These are phyloP conservation scores for Malurus alboscapulatus DNA, from an alignment of 2,113 vertebrate genomes.

Conservation along the genomic window DNA sequence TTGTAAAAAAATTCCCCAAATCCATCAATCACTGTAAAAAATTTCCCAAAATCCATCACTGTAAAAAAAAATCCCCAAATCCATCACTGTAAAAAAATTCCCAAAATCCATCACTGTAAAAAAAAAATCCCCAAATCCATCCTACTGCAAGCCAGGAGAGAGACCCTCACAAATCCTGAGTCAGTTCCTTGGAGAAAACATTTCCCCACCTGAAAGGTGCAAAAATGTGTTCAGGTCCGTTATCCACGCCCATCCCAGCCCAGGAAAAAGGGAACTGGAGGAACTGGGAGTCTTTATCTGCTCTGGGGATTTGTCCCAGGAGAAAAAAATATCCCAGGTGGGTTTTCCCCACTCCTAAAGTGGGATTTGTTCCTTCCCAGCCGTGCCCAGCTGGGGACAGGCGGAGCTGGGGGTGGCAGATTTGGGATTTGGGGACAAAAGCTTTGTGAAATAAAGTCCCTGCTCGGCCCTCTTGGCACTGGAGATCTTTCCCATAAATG, in stretches of 20 bases:
- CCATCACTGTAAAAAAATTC: neutral
- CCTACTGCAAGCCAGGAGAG: neutral
- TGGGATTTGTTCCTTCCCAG: neutral
- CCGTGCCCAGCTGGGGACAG: neutral
- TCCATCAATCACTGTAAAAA: neutral
- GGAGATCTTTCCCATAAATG: neutral
- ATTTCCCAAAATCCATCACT: neutral
- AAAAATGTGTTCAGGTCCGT: fast-evolving
- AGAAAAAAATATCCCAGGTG: neutral
- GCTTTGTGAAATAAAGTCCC: neutral
- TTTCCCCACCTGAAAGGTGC: neutral
- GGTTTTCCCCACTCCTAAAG: neutral
- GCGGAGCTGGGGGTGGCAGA: neutral
- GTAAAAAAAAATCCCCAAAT: neutral
- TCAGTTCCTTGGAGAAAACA: fast-evolving
- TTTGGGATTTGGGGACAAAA: neutral
- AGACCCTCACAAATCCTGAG: neutral
- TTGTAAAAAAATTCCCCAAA: neutral
- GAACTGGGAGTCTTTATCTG: neutral
- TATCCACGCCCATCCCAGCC: neutral
- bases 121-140: neutral
- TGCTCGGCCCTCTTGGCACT: neutral
- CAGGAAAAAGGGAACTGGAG: neutral
- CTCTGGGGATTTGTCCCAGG: neutral
- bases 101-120: too few relatives aligned